Base-by-base conservation (phyloP, 2,797 vertebrate genomes). In the Tauraco hartlaubi region DNA sequence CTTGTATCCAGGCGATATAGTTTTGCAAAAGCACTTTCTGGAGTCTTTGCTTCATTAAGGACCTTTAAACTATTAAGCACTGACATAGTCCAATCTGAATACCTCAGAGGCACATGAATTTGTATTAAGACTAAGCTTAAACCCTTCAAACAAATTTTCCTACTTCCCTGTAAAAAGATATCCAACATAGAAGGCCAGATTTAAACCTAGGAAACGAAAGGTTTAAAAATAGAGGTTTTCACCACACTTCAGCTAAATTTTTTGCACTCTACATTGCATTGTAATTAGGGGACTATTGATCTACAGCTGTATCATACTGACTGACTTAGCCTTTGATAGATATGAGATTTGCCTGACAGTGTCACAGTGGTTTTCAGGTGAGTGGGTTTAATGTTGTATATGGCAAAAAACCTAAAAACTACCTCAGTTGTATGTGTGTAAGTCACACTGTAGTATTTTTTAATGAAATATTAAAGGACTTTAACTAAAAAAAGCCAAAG, bases 71-170 rank as follows among this genome's bases (percentile, higher is more conserved):
- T 85, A 72, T 62, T 90, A 46, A 33, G 33, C n/a, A 48, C 39
- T 90, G 54, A 18, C 15, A 48, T 18, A 58, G 37, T 86, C 54
- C 54, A 72, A 43, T 68, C 68, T 78, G n/a, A 94, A 68, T 88
- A 28, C 54, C 54, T 88, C 41, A 64, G 72, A 85, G 49, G 41
- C 19, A 51, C 15, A 61, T 61, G 54, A 85, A 64, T 94, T 94
- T 96, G 4, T 94, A 35, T 76, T 90, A 93, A 91, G 22, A 68
- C 14, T 85, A 54, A 63, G 17, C 11, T 88, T 77, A 68, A 94
- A 90, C 18, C 20, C 17, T 88, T 88, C 61, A 83, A 90, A 64
- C 15, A 80, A 29, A 16, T 91, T 88, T 83, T 75, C 14, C 26
- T 85, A 16, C 48, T 77, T 89, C 16, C 13, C 5, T 56, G 8